A percentile compares a stretch with the other conserved stretches of the same genome.
Conservation (phyloP, 2,888 invertebrate genomes). For the Loripinus fragilis region DNA sequence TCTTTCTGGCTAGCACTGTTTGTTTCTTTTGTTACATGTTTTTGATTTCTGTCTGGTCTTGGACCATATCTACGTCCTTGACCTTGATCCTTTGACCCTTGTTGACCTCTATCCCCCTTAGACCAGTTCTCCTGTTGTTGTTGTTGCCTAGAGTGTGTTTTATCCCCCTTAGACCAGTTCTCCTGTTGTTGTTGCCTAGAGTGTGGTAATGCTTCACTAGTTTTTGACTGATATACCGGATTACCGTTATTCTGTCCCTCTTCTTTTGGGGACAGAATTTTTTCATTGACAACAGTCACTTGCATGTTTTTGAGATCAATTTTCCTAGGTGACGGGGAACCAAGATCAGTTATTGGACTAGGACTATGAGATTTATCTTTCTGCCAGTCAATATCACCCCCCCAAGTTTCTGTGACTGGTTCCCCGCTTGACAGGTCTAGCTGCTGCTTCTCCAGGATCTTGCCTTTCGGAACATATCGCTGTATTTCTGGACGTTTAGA, state of each 20-base stretch:
- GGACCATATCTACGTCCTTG: slow-evolving; percentile 49
- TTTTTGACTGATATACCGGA: slow-evolving; percentile 19
- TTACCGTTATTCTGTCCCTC: background rate
- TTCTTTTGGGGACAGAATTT: background rate
- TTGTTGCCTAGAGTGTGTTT: no score
- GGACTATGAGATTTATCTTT: slow-evolving; percentile 35
- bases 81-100: slow-evolving; percentile 52
- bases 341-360: slow-evolving; percentile 36
- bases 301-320: slow-evolving; percentile 67
- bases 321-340: slow-evolving; percentile 46
- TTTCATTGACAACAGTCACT: slow-evolving; percentile 70
- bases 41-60: slow-evolving; percentile 38
- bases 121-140: slow-evolving; percentile 13
- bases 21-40: background rate
- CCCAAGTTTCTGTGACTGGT: slow-evolving; percentile 41
- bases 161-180: background rate
- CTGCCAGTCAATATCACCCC: slow-evolving; percentile 27
- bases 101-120: slow-evolving; percentile 22
- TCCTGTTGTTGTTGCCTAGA: slow-evolving; percentile 16
- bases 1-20: no score
- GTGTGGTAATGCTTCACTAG: slow-evolving; percentile 25
- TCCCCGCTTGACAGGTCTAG: slow-evolving; percentile 39
- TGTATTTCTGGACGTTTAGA: slow-evolving; percentile 74
- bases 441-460: slow-evolving; percentile 63
- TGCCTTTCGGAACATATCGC: slow-evolving; percentile 75